These are phyloP conservation scores for Vanessa tameamea DNA, from an alignment of 1,140 invertebrate species.

Conservation along the genomic window DNA sequence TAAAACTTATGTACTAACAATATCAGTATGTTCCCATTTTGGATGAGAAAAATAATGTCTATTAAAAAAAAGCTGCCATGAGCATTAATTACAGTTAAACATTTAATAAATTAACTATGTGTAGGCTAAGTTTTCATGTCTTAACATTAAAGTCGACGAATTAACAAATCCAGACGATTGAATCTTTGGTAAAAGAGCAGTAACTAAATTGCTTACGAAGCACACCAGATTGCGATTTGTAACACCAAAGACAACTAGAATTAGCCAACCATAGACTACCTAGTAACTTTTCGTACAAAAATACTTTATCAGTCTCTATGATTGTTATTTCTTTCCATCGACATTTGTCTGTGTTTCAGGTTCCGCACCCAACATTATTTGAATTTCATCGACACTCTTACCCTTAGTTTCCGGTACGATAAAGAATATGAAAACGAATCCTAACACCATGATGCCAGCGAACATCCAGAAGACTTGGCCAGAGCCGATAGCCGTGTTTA, in stretches of 20 bases:
- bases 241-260: constrained; percentile 49
- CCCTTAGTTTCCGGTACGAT: constrained; percentile 95
- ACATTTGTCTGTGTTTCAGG: constrained; percentile 46
- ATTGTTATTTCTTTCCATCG: constrained; percentile 64
- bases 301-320: constrained; percentile 65
- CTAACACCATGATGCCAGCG: constrained; percentile 85
- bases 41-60: constrained; percentile 10
- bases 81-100: neutral
- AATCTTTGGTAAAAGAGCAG: constrained; percentile 56
- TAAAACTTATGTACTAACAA: constrained; percentile 24
- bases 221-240: constrained; percentile 35
- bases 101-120: constrained; percentile 16
- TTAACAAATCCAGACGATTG: constrained; percentile 38
- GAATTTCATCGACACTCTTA: constrained; percentile 92
- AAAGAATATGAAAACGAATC: constrained; percentile 88
- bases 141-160: constrained; percentile 33
- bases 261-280: constrained; percentile 46
- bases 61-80: constrained; percentile 34
- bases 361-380: constrained; percentile 80
- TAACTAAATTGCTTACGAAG: constrained; percentile 47
- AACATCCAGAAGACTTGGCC: constrained; percentile 91
- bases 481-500: constrained; percentile 82
- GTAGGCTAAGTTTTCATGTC: constrained; percentile 8
- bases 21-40: constrained; percentile 28
- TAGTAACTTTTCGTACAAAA: constrained; percentile 58